Evolutionary conservation across 2,888 invertebrate genomes (phyloP).

Genomic region (Patella depressa): DNA sequence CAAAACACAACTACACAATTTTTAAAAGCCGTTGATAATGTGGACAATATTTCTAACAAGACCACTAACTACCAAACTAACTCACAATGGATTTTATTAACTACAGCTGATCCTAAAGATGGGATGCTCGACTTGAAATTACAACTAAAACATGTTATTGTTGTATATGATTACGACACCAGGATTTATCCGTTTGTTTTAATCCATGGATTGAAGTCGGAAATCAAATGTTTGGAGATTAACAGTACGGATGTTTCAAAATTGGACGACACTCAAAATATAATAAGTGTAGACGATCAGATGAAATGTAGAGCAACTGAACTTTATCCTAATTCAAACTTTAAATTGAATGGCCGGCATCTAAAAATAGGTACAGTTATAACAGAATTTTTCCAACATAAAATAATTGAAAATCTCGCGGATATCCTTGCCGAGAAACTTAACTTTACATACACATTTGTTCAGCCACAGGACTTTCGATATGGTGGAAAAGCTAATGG

Average conservation of each 20-base stretch:
- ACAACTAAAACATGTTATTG: too few species aligned
- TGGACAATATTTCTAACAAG: not conserved
- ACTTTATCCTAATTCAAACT: not conserved
- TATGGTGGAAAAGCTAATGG: not conserved
- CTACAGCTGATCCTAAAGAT: too few species aligned
- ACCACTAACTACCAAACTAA: not conserved
- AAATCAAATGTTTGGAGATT: too few species aligned
- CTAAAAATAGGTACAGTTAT: not conserved
- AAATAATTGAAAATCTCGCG: not conserved
- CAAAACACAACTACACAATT: not conserved
- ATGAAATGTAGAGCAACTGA: not conserved
- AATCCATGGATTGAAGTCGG: too few species aligned
- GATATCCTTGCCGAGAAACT: not conserved
- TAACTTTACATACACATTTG: not conserved
- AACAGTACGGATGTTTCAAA: too few species aligned
- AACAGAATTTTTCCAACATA: not conserved
- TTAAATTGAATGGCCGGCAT: not conserved
- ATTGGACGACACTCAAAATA: not conserved
- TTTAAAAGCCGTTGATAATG: not conserved
- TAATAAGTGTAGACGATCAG: not conserved
- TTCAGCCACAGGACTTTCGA: not conserved
- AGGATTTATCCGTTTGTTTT: too few species aligned
- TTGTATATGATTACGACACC: too few species aligned
- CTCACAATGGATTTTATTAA: not conserved
- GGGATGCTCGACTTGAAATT: too few species aligned